Conservation (phyloP, 2,888 invertebrate genomes). For the Lepidocyrtinus sp. region DNA sequence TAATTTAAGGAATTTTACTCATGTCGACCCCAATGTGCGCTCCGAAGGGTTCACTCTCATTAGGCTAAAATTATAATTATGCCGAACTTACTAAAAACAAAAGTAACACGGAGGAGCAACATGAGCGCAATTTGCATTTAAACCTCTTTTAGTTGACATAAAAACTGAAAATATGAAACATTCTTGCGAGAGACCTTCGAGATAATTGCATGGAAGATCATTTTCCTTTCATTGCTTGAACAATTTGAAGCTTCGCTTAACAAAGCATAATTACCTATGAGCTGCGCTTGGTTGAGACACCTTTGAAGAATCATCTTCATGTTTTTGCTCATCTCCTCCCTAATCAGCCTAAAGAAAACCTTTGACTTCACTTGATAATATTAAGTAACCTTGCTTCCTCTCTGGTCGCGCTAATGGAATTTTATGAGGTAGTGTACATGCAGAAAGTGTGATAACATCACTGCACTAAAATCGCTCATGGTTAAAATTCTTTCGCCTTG, state of each 20-base stretch:
- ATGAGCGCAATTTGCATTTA: neutral
- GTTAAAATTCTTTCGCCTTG: conserved; percentile 37
- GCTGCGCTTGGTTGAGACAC: neutral
- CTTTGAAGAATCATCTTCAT: neutral
- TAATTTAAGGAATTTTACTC: too few species aligned
- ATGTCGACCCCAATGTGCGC: too few species aligned
- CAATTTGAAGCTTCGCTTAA: neutral
- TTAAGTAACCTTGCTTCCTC: neutral
- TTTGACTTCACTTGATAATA: conserved; percentile 24
- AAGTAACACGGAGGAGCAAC: too few species aligned
- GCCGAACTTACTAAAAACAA: too few species aligned
- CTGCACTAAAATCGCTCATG: conserved; percentile 30
- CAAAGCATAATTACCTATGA: neutral
- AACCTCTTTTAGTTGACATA: neutral
- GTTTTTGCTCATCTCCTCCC: neutral
- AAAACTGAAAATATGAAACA: neutral
- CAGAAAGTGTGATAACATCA: neutral
- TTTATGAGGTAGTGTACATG: neutral
- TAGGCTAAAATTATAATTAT: too few species aligned
- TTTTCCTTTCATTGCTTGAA: conserved; percentile 27
- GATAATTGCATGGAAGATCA: conserved; percentile 43
- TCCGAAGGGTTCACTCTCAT: too few species aligned
- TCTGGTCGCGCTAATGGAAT: neutral
- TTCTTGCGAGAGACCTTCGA: conserved; percentile 30
- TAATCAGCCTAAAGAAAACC: neutral